Conservation (phyloP, 1,140 invertebrate genomes). For the Dysdera silvatica region DNA sequence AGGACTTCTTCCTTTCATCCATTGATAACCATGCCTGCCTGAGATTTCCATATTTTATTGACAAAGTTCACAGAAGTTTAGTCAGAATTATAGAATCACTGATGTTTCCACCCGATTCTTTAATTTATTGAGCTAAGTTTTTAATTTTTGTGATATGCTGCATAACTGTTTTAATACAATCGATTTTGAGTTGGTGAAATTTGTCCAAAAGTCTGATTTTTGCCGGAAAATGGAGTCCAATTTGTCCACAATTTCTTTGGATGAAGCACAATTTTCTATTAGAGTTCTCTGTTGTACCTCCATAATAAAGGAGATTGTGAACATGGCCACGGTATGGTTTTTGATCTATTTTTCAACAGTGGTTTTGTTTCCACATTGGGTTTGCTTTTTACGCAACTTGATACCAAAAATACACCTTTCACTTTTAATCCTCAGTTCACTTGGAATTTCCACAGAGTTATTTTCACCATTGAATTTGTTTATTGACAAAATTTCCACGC, state of each 20-base stretch:
- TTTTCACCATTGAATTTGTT: neutral
- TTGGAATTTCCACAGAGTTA: slow-evolving; percentile 6
- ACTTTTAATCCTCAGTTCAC: slow-evolving; percentile 1
- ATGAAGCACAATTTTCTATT: neutral
- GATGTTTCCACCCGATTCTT: neutral
- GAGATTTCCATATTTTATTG: slow-evolving; percentile 6
- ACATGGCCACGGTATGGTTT: neutral
- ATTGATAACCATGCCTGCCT: slow-evolving; percentile 3
- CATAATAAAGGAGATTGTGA: neutral
- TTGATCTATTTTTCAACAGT: neutral
- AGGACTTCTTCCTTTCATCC: neutral
- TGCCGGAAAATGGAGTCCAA: neutral
- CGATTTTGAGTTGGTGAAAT: slow-evolving; percentile 9
- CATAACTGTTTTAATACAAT: neutral
- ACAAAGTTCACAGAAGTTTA: neutral
- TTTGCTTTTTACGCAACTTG: neutral
- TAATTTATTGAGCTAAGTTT: slow-evolving; percentile 1
- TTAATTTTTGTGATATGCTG: neutral
- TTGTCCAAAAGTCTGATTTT: slow-evolving; percentile 1
- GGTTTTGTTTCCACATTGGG: neutral
- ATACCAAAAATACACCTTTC: neutral
- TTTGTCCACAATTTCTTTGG: neutral
- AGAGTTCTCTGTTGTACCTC: neutral
- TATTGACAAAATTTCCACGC: neutral
- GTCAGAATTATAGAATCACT: neutral